A percentile compares a stretch with the other conserved stretches of the same genome.
Conservation (phyloP, 2,797 vertebrate species). For the Peromyscus aztecus region DNA sequence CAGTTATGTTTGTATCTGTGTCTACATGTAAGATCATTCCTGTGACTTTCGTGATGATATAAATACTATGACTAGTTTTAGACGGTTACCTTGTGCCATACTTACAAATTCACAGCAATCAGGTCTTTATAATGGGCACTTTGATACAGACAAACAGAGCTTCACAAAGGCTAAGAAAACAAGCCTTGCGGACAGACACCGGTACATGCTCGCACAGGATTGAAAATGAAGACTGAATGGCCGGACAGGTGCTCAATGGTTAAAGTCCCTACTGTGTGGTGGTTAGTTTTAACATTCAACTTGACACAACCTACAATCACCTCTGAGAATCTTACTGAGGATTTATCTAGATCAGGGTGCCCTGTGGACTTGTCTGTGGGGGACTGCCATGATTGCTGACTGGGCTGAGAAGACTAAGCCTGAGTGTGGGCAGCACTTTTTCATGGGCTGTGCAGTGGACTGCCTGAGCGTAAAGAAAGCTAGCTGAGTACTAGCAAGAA, state of each 20-base stretch:
- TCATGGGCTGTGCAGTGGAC: background rate
- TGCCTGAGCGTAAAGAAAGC: background rate
- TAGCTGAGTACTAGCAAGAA: background rate
- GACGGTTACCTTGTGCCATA: background rate
- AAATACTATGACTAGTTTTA: background rate
- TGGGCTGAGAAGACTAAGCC: background rate
- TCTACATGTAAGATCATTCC: rapidly evolving
- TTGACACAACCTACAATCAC: background rate
- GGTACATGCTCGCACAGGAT: background rate
- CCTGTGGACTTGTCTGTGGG: background rate
- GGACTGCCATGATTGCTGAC: background rate
- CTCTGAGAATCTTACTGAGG: background rate
- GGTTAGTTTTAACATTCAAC: background rate
- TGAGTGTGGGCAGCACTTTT: background rate
- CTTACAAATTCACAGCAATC: background rate
- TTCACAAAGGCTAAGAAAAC: constrained; percentile 14
- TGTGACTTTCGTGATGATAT: background rate
- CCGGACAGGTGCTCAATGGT: background rate
- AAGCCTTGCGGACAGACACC: background rate
- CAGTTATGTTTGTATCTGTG: background rate
- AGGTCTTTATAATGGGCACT: background rate
- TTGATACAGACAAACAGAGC: background rate
- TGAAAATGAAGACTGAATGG: background rate
- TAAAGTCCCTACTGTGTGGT: background rate
- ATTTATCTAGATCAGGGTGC: background rate